These are phyloP conservation scores for Drosophila lacertosa DNA, from an alignment of 1,140 invertebrate genomes.

Conservation along the genomic window DNA sequence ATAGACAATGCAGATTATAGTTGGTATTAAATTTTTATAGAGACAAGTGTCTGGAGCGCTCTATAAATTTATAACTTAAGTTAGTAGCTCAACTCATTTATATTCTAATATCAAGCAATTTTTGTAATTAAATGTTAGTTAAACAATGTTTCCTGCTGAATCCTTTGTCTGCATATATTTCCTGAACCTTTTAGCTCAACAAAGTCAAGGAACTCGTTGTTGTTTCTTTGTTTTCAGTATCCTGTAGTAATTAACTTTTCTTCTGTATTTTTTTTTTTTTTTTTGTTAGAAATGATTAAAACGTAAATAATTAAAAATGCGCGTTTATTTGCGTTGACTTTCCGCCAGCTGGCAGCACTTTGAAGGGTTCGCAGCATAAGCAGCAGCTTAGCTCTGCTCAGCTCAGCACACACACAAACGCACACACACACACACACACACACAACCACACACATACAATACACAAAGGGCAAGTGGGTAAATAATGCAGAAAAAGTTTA, in stretches of 20 bases:
- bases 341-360: slow-evolving; percentile 13
- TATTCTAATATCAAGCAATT: no score
- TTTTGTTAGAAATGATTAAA: slow-evolving; percentile 56
- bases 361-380: not conserved
- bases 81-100: no score
- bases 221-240: not conserved
- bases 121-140: no score
- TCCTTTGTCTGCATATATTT: no score
- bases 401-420: not conserved
- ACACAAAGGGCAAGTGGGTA: slow-evolving; percentile 32
- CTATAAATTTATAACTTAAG: no score
- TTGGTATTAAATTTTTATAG: no score
- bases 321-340: slow-evolving; percentile 45
- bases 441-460: not conserved
- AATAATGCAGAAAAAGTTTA: slow-evolving; percentile 47
- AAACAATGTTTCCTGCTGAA: no score
- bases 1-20: no score
- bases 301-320: slow-evolving; percentile 65
- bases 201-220: slow-evolving; percentile 13
- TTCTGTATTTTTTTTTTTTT: no score
- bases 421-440: slow-evolving; percentile 9
- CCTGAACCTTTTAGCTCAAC: not conserved
- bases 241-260: slow-evolving; percentile 59
- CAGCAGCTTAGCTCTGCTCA: slow-evolving; percentile 2
- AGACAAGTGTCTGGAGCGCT: no score